Base-by-base conservation (phyloP, 2,797 vertebrate genomes). In the Acrossocheilus fasciatus region DNA sequence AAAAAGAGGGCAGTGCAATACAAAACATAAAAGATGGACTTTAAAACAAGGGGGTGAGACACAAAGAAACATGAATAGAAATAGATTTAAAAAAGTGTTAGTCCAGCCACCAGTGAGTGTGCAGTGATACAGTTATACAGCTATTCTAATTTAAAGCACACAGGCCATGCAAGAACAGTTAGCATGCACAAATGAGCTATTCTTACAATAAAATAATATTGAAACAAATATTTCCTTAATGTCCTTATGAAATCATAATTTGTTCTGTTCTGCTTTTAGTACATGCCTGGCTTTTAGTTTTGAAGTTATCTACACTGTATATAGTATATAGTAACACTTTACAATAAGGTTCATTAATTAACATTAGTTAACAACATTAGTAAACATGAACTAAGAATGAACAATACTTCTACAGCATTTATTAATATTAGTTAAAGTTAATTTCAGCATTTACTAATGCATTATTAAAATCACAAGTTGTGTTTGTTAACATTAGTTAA, bases 1-100 rank as follows among this genome's bases (percentile, higher is more conserved):
- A 72, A 87, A 91, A 88, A 54, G 72, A 91, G 69, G 81, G 36
- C 68, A 83, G 78, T 69, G 82, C 54, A 86, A 87, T 81, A 75
- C 17, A 89, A 39, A 87, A 79, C 50, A 30, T 86, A 87, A 68
- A 88, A 77, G 30, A 41, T 66, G 26, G 59, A 20, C 2, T 62
- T 86, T 87, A 62, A 86, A 79, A 78, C 70, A 88, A 52, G 30
- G 18, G 26, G 73, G 30, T 20, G 30, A 36, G 47, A 76, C 34
- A 52, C 52, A 76, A 54, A 69, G 70, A 66, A 78, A 77, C 87
- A 81, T 70, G 14, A 87, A 50, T 81, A 47, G 30, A 23, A 77
- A 76, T 41, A 62, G 30, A 34, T 30, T 4, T 26, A 2, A n/a
- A 41, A 12, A 82, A 82, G 15, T 6, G n/a, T 39, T 6, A 72